A percentile compares a stretch with the other conserved stretches of the same genome.
Conservation (phyloP, 2,888 invertebrate species). For the Limnephilus rhombicus region DNA sequence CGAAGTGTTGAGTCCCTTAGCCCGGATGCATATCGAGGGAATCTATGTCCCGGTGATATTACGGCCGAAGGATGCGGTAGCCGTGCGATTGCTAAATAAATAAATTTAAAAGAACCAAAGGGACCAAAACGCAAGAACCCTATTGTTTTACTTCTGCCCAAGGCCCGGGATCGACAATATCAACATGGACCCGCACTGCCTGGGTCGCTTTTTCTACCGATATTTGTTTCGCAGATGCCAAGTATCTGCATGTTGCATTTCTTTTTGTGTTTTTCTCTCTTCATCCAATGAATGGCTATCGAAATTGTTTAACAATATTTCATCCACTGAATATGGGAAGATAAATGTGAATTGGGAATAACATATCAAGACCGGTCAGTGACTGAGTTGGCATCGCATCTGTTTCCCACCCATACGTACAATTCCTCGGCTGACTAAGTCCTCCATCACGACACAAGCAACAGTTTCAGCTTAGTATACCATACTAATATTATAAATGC, state of each 20-base stretch:
- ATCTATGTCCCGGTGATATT: conserved; percentile 64
- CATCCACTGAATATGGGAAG: no score
- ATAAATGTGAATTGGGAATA: no score
- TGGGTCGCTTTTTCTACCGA: conserved; percentile 25
- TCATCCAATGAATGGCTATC: neutral
- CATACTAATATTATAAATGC: no score
- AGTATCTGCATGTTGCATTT: neutral
- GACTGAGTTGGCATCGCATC: no score
- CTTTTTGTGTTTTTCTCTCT: neutral
- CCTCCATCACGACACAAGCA: no score
- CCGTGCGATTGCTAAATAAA: conserved; percentile 63
- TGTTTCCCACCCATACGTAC: no score
- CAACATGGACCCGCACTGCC: conserved; percentile 17
- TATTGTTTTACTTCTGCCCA: conserved; percentile 54
- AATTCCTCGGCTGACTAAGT: no score
- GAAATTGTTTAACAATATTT: no score
- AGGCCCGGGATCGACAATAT: neutral
- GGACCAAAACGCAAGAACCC: conserved; percentile 54
- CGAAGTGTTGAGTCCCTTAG: conserved; percentile 21
- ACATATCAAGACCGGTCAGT: no score
- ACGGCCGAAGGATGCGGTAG: conserved; percentile 60
- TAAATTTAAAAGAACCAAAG: conserved; percentile 59
- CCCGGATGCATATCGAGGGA: conserved; percentile 61
- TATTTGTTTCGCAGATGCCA: conserved; percentile 32
- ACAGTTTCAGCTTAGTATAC: no score